Evolutionary conservation across 2,888 invertebrate species (phyloP), one percentile per base, ranked within the genome.

Genomic region (Physocephala rufipes): DNA sequence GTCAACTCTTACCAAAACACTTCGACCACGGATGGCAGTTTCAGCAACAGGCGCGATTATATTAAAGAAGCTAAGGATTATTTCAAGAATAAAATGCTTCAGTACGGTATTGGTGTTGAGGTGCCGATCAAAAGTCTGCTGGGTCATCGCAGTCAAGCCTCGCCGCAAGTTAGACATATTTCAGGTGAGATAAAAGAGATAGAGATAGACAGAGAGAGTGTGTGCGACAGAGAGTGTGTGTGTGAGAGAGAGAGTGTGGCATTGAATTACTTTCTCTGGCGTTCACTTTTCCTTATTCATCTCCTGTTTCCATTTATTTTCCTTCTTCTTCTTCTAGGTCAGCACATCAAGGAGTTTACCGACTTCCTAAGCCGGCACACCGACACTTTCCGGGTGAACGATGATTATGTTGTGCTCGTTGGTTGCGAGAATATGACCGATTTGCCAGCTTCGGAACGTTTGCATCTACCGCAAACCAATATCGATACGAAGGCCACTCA

Each of bases 1-100:
- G 91, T 94, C 80, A 94, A 94, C 87, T 91, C 93, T 79, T 93
- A 92, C 87, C 92, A 92, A 86, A 88, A 90, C 84, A 86, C 88
- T 78, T 90, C 89, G 77, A 89, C 89, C 79, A 91, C 91, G 80
- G 87, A 87, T 78, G 84, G 82, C 65, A 79, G 84, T 66, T 81
- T 77, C 71, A 87, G 87, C 74, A 91, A 91, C 77, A 92, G 92
- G 82, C 91, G 94, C 79, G 95, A 97, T 86, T 96, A 96, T 86
- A 97, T 96, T 79, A 92, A 93, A 82, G 98, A 98, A 88, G 98
- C 99, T 71, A 97, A 98, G 81, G 95, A 97, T 84, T 99, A 98
- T 88, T 99, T 99, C 87, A 94, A 95, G 70, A 91, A 93, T 84
- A 97, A 98, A 88, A 91, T 99, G 87, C 89, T 95, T 76, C 95